phyloP scores from a whole-genome alignment of 2,888 invertebrate genomes.

The Cephus pygmeus region DNA sequence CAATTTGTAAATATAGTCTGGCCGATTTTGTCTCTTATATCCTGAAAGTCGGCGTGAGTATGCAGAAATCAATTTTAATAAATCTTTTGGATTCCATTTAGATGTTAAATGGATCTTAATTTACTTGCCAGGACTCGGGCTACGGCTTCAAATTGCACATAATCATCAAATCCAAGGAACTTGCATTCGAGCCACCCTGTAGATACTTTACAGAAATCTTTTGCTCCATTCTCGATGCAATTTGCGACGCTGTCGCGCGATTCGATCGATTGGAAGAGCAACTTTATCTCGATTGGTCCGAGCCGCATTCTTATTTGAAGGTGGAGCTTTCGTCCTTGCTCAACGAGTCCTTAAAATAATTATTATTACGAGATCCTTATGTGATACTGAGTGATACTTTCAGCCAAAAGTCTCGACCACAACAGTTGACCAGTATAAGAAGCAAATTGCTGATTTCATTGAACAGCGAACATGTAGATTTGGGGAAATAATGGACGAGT shows the following conservation, averaged over 20 bases:
- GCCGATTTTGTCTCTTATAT: slow-evolving; percentile 81
- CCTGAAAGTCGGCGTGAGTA: slow-evolving; percentile 77
- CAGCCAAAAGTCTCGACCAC: slow-evolving; percentile 83
- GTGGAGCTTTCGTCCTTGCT: slow-evolving; percentile 26
- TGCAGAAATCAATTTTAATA: neutral
- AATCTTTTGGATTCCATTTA: neutral
- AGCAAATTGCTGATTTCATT: slow-evolving; percentile 73
- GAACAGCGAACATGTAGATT: slow-evolving; percentile 80
- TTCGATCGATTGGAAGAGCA: slow-evolving; percentile 85
- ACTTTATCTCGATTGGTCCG: slow-evolving; percentile 75
- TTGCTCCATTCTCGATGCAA: slow-evolving; percentile 77
- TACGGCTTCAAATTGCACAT: slow-evolving; percentile 77
- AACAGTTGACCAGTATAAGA: slow-evolving; percentile 74
- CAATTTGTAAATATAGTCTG: slow-evolving; percentile 83
- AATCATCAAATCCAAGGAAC: slow-evolving; percentile 71
- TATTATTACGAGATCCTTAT: neutral
- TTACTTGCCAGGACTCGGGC: slow-evolving; percentile 65
- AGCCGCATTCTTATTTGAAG: slow-evolving; percentile 42
- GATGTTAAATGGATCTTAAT: neutral
- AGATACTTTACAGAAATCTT: slow-evolving; percentile 80
- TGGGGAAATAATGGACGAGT: slow-evolving; percentile 77
- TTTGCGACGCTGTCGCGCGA: slow-evolving; percentile 78
- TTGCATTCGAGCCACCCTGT: slow-evolving; percentile 80
- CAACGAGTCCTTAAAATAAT: neutral
- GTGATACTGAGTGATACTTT: slow-evolving; percentile 10